Base-by-base conservation (phyloP, 2,113 vertebrate genomes). In the Pagrus major region DNA sequence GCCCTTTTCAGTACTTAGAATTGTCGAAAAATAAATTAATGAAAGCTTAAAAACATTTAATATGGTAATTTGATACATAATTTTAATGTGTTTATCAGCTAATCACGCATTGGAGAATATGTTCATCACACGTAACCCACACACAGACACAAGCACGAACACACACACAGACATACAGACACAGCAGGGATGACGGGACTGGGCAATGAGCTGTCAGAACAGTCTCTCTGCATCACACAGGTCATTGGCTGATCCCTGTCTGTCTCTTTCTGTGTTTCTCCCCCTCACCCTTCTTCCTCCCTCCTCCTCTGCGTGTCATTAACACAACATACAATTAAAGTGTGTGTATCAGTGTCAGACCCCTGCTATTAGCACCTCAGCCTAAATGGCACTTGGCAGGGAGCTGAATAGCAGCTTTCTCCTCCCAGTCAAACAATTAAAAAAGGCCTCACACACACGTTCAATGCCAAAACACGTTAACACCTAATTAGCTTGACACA, bases 261-360 rank as follows among this genome's bases (percentile, higher is more conserved):
- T 68, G 63, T 91, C 80, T 83, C 67, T 71, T 31, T 68, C 55
- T 61, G 1, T 55, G n/a, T 66, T 14, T 44, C 37, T 55, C 39
- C 25, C 25, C 6, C 68, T 12, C 5, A 56, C 7, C 14, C 41
- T 42, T 11, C 31, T 39, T 63, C 49, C 23, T 37, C 68, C 47
- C 18, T 25, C 65, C 21, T 76, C 88, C 87, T 83, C 54, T 54
- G 59, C 10, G 86, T 76, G 82, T 86, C 91, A 85, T 93, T 93
- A 93, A 91, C 80, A 88, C 87, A 81, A 85, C 72, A 84, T 84
- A 91, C 88, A 93, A 92, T 93, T 92, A 93, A 93, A 84, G 90
- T 71, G 79, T 75, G 85, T 85, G 81, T 83, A 79, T 90, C 72
- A 72, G 78, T 83, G 89, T 88, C 83, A 76, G 80, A 80, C 64